Base-by-base conservation (phyloP, 2,797 vertebrate genomes). In the Ibycter americanus region DNA sequence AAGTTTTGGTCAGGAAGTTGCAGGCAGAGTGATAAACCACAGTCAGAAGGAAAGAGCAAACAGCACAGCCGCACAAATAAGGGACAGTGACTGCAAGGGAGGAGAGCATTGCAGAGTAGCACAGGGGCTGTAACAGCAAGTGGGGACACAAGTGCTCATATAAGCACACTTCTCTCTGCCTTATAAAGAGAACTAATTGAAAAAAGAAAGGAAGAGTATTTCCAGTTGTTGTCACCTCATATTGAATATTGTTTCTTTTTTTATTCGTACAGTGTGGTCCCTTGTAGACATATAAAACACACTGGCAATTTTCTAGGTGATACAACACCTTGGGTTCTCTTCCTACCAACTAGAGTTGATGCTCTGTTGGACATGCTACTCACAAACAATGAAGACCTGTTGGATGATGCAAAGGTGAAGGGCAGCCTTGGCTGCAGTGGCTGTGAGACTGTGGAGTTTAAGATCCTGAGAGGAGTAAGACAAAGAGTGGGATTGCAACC, bases 121-220 rank as follows among this genome's bases (percentile, higher is more conserved):
- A 51, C 13, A 38, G 42, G 32, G 63, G 32, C 21, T 0, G 1
- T 51, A 77, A 76, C 46, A 84, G 83, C 54, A 40, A 68, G 68
- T 0, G 0, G 47, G 17, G 18, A 79, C 25, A 27, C 0, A 7
- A 80, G 19, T 11, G 23, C 62, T 67, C 27, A 3, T 9, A 68
- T 1, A 0, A 58, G 5, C 36, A 58, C 27, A 26, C 12, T 76
- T 63, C 51, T 74, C 32, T 51, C 25, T 52, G 22, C 54, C 27
- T 87, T 47, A 46, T 8, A 56, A 84, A 67, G 12, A 79, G 11
- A 78, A 79, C 11, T 46, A 17, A 76, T 8, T 59, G 40, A 63
- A 91, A 82, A 87, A 63, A 27, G 22, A 80, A 85, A 85, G 38
- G 29, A 52, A 93, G 8, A 63, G 18, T 51, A 44, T 70, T 86